phyloP scores from a whole-genome alignment of 2,797 vertebrate genomes.

The Tenualosa ilisha region DNA sequence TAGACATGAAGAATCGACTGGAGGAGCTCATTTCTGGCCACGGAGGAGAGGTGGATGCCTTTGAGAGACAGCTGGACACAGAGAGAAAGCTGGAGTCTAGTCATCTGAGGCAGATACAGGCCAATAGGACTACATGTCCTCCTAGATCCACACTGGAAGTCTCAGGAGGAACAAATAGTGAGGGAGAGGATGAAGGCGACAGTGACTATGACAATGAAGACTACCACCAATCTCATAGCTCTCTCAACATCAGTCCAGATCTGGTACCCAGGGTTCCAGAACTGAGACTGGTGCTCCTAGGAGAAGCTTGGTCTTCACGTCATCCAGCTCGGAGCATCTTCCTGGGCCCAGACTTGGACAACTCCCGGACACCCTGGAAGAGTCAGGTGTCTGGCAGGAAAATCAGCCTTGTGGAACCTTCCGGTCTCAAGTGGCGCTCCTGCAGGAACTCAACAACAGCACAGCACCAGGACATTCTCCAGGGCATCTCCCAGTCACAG shows the following conservation, averaged over 20 bases:
- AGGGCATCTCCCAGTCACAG: slow-evolving; percentile 53
- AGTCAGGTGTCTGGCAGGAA: slow-evolving; percentile 58
- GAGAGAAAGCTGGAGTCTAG: background rate
- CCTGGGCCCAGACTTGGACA: slow-evolving; percentile 50
- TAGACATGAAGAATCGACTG: background rate
- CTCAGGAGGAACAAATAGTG: background rate
- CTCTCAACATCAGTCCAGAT: background rate
- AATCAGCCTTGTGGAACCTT: slow-evolving; percentile 59
- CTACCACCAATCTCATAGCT: background rate
- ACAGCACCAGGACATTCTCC: slow-evolving; percentile 48
- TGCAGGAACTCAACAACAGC: slow-evolving; percentile 34
- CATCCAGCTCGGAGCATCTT: slow-evolving; percentile 54
- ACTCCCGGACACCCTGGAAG: slow-evolving; percentile 54
- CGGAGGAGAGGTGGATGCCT: background rate
- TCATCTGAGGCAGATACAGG: background rate
- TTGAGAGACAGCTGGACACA: background rate
- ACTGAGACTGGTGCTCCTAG: slow-evolving; percentile 66
- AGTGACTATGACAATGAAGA: background rate
- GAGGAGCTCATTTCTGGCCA: background rate
- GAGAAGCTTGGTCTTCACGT: slow-evolving; percentile 67
- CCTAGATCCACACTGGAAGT: slow-evolving; percentile 10
- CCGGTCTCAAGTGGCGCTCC: slow-evolving; percentile 67
- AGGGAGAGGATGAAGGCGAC: background rate
- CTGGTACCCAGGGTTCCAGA: slow-evolving; percentile 26
- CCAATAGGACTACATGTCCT: background rate